Percentiles rank a stretch among this genome's conserved stretches.
phyloP scores from a whole-genome alignment of 2,888 invertebrate genomes.

The Callyntrura sp. region DNA sequence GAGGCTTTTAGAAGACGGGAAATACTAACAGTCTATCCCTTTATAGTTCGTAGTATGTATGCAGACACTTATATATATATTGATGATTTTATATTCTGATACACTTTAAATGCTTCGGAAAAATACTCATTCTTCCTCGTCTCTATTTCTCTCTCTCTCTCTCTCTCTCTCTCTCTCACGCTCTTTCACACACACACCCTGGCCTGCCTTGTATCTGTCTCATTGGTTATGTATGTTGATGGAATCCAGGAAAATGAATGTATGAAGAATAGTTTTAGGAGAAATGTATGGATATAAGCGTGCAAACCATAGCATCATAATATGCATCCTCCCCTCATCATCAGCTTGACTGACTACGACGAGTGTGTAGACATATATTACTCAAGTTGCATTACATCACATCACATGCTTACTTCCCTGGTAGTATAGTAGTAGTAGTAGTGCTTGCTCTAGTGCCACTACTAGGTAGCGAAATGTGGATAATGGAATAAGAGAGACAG shows the following conservation, averaged over 20 bases:
- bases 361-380: constrained; percentile 33
- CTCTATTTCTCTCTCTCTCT: background rate
- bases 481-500: constrained; percentile 25
- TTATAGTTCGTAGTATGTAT: background rate
- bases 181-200: background rate
- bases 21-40: background rate
- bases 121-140: background rate
- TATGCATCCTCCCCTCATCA: constrained; percentile 42
- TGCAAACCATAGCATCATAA: background rate
- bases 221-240: constrained; percentile 51
- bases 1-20: background rate
- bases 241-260: constrained; percentile 52
- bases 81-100: constrained; percentile 47
- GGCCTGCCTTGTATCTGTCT: constrained; percentile 13
- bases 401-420: constrained; percentile 43
- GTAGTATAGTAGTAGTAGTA: background rate
- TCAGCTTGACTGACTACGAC: constrained; percentile 60
- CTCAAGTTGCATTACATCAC: constrained; percentile 50
- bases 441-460: background rate
- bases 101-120: constrained; percentile 34
- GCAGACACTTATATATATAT: background rate
- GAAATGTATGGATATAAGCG: background rate
- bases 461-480: constrained; percentile 32
- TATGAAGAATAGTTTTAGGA: background rate
- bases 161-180: background rate